phyloP scores from a whole-genome alignment of 2,888 invertebrate species.

The Leucania comma region DNA sequence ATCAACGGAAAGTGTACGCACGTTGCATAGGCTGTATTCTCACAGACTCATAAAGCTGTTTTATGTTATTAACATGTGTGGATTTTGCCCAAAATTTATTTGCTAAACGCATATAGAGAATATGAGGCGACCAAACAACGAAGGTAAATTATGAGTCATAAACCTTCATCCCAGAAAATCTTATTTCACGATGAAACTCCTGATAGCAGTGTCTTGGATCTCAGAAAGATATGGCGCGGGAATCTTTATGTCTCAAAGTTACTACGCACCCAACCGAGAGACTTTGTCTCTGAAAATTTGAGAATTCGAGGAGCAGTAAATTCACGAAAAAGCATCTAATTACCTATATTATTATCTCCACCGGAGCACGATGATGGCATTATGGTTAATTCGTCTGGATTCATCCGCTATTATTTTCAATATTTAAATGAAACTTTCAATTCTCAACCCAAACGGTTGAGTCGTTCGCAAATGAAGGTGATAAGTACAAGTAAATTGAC shows the following conservation, averaged over 20 bases:
- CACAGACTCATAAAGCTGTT: slow-evolving; percentile 5
- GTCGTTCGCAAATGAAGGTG: not conserved
- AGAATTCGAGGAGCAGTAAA: slow-evolving; percentile 34
- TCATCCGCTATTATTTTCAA: slow-evolving; percentile 18
- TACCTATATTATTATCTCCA: slow-evolving; percentile 26
- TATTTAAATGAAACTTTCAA: slow-evolving; percentile 36
- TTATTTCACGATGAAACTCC: slow-evolving; percentile 55
- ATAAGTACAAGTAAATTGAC: slow-evolving; percentile 1
- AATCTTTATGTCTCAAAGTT: slow-evolving; percentile 47
- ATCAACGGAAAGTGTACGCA: slow-evolving; percentile 4
- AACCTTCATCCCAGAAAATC: slow-evolving; percentile 52
- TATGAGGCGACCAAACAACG: not conserved
- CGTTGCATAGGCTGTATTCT: slow-evolving; percentile 10
- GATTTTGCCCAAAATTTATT: slow-evolving; percentile 13
- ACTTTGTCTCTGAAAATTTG: slow-evolving; percentile 32
- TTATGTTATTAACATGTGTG: slow-evolving; percentile 16
- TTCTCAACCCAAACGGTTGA: not conserved
- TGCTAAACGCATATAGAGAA: slow-evolving; percentile 22
- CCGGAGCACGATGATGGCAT: slow-evolving; percentile 28
- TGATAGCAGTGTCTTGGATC: slow-evolving; percentile 30
- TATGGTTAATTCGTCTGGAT: slow-evolving; percentile 33
- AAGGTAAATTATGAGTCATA: slow-evolving; percentile 60
- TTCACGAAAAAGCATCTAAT: slow-evolving; percentile 46
- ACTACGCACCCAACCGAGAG: slow-evolving; percentile 37
- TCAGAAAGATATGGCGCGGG: slow-evolving; percentile 14